These are phyloP conservation scores for Labia minor DNA, from an alignment of 2,888 invertebrate genomes.

Conservation along the genomic window DNA sequence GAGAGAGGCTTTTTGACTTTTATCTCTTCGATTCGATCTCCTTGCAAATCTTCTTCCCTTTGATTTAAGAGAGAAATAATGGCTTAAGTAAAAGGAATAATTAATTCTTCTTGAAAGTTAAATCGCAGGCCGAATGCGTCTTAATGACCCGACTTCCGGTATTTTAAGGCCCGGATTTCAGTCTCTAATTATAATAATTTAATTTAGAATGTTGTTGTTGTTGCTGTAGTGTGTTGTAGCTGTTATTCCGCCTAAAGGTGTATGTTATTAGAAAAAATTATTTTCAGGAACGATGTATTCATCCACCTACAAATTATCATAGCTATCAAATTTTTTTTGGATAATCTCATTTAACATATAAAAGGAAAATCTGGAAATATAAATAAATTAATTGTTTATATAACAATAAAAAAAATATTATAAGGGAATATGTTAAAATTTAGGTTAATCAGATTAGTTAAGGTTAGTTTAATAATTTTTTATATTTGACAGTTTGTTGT, in stretches of 20 bases:
- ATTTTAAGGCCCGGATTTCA: background rate
- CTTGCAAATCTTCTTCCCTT: background rate
- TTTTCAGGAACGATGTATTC: background rate
- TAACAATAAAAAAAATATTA: too few relatives aligned
- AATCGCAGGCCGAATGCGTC: constrained; percentile 3
- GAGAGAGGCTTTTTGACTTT: background rate
- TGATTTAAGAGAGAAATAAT: background rate
- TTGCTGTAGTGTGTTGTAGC: background rate
- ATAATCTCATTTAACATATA: too few relatives aligned
- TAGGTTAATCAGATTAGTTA: too few relatives aligned
- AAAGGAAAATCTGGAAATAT: too few relatives aligned
- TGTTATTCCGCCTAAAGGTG: constrained; percentile 3
- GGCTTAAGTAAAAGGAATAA: constrained; percentile 2
- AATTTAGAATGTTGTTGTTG: background rate
- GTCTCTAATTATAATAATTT: constrained; percentile 3
- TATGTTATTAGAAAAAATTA: background rate
- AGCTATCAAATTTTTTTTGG: too few relatives aligned
- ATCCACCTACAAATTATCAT: too few relatives aligned
- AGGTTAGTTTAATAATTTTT: too few relatives aligned
- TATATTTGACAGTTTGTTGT: too few relatives aligned
- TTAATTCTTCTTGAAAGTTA: constrained; percentile 13
- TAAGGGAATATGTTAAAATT: too few relatives aligned
- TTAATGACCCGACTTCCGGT: constrained; percentile 8
- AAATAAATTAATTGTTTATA: too few relatives aligned
- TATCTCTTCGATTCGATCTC: background rate